phyloP scores from a whole-genome alignment of 1,140 invertebrate genomes.

The Bombyx mori region ASM3026992v2 NC_085118.1:10804501-10805000 shows the following conservation, averaged over 20 bases:
- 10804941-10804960: no score
- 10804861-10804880: no score
- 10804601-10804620: conserved; percentile 69
- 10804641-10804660: conserved; percentile 68
- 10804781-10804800: no score
- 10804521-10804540: conserved; percentile 6
- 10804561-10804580: conserved; percentile 62
- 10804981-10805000: no score
- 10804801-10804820: no score
- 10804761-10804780: conserved; percentile 5
- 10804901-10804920: no score
- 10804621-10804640: conserved; percentile 70
- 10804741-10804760: conserved; percentile 16
- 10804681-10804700: conserved; percentile 71
- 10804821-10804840: no score
- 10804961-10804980: no score
- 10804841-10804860: no score
- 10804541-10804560: not conserved
- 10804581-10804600: conserved; percentile 67
- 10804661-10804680: conserved; percentile 56
- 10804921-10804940: no score
- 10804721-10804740: conserved; percentile 20
- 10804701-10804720: conserved; percentile 54
- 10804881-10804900: no score
- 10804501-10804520: not conserved